Base-by-base conservation (phyloP, 2,797 vertebrate genomes). In the Hafferia zeledoni region DNA sequence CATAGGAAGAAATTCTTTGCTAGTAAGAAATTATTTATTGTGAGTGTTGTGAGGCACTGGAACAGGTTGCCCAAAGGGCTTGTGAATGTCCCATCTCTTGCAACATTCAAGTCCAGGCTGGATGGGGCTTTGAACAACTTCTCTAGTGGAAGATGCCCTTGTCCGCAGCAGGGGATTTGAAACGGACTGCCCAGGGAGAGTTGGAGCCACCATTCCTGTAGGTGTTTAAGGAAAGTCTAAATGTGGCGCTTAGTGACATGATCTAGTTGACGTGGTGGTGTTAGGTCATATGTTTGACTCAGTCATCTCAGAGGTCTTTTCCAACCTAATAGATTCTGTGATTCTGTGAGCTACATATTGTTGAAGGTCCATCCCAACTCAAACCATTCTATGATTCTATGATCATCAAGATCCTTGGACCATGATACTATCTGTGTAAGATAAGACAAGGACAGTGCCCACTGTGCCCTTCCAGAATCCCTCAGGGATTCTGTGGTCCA, bases 201-300 rank as follows among this genome's bases (percentile, higher is more conserved):
- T 23, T 43, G 35, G 27, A 28, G 17, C 23, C 43, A 49, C 27
- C 25, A 9, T 28, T 17, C 50, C 39, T 43, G 27, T 18, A 64
- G 3, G 3, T 64, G 31, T 49, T 43, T 35, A 27, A 49, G 35
- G 25, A 35, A 47, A 43, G 22, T 37, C 6, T 24, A 44, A n/a
- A 23, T n/a, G 8, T n/a, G 47, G 16, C 33, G 24, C 47, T 46
- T 10, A 16, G 23, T 52, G 33, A 4, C 41, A 35, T 56, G 33
- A 27, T 56, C 17, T 46, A 27, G 41, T 14, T 41, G 57, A 25
- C 14, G 35, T 35, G 35, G 17, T 49, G 5, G 9, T 41, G 30
- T 43, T 69, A 0, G 0, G 13, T 52, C 71, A n/a, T 4, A 53
- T n/a, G 39, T 30, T 55, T 0, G 0, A 16, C 8, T 50, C 2